Percentiles rank a stretch among this genome's conserved stretches.
Conservation (phyloP, 2,797 vertebrate genomes). For the Oryzias dopingdopingensis region DNA sequence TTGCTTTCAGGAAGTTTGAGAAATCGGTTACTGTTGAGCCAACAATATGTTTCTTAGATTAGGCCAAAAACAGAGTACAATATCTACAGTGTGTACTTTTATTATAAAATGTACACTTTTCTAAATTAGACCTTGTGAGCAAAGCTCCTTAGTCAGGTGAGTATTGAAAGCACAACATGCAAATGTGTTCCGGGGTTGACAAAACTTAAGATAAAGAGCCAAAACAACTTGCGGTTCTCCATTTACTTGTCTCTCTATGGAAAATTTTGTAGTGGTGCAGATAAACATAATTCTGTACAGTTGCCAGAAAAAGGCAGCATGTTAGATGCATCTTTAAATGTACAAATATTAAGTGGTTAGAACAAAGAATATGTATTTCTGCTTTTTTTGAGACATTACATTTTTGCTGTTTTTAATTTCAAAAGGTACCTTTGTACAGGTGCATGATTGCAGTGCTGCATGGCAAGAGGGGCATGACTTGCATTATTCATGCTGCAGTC, state of each 20-base stretch:
- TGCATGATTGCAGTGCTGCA: conserved; percentile 35
- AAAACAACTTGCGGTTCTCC: conserved; percentile 15
- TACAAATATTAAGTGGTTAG: not conserved
- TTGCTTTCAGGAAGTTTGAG: not conserved
- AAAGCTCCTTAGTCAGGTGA: not conserved
- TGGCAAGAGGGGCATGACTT: conserved; percentile 25
- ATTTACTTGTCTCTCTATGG: too few relatives aligned
- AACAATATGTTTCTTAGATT: too few relatives aligned
- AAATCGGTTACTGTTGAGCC: not conserved
- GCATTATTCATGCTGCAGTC: conserved; percentile 36
- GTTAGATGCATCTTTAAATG: too few relatives aligned
- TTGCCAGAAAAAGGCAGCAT: too few relatives aligned
- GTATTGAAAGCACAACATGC: not conserved
- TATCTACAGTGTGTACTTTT: too few relatives aligned
- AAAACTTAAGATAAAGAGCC: conserved; percentile 17
- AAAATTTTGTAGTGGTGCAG: too few relatives aligned
- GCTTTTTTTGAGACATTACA: not conserved
- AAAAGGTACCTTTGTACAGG: conserved; percentile 44
- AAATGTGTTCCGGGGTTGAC: not conserved
- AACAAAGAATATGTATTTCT: conserved; percentile 8
- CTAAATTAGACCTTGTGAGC: not conserved
- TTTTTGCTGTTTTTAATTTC: conserved; percentile 21
- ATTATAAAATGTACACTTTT: not conserved
- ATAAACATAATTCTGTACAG: too few relatives aligned
- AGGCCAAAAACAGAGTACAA: too few relatives aligned